Base-by-base conservation (phyloP, 2,797 vertebrate species). In the Zenarchopterus dispar region DNA sequence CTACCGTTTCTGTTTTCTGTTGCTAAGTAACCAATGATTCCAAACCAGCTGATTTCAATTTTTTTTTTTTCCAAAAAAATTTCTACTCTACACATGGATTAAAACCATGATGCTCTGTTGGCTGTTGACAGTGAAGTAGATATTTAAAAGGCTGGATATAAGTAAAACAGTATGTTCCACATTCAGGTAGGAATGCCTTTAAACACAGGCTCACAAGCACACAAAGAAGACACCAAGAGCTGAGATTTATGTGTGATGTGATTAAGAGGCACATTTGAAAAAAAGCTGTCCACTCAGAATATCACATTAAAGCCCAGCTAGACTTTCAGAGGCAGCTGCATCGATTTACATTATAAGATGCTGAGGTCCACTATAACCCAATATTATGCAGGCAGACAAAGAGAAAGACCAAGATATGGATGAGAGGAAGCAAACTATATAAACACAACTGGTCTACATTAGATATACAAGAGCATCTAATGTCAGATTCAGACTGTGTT, bases 181-280 rank as follows among this genome's bases (percentile, higher is more conserved):
- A 49, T 46, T 56, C 60, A 44, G 39, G 36, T 43, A 22, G 52
- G 55, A 64, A 56, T 6, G 6, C 45, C 64, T 55, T 49, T 17
- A 56, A 62, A 62, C 48, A 47, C 36, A 47, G 13, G 62, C 19
- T 44, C 48, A 24, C 58, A 54, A 26, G 58, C 28, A 48, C 54
- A 80, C 70, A 69, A 6, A 57, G 23, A 60, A 31, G 62, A 39
- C 13, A 15, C 36, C 62, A 42, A 69, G 56, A 74, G 73, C 57
- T 51, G 73, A 88, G 86, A 91, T 91, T 89, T 84, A 87, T 91
- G 78, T 82, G 63, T 90, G 86, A 92, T 93, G 85, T 86, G 87
- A 93, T 93, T 91, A 92, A 91, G 82, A 89, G 84, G 81, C 61
- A 78, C 87, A 89, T 91, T 90, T 91, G 89, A 92, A 91, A 89